phyloP scores from a whole-genome alignment of 1,140 invertebrate genomes.

The Apis cerana region DNA sequence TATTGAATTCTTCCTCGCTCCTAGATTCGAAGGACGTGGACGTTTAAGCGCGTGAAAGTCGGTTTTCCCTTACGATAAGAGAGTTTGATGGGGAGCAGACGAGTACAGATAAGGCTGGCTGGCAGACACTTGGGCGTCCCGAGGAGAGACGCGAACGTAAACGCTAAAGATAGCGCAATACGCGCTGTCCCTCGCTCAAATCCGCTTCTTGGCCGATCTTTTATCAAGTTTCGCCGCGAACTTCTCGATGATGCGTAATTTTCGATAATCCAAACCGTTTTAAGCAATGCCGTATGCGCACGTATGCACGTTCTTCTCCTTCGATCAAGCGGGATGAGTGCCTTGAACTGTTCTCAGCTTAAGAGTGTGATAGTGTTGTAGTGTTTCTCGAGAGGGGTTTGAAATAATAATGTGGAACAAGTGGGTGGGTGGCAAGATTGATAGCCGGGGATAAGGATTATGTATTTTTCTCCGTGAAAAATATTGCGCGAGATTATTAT shows the following conservation, averaged over 20 bases:
- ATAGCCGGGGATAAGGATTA: no score
- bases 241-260: neutral
- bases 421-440: no score
- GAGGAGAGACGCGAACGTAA: slow-evolving; percentile 9
- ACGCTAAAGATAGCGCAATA: slow-evolving; percentile 41
- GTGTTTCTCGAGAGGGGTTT: neutral
- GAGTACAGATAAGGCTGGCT: slow-evolving; percentile 32
- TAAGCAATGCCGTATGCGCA: no score
- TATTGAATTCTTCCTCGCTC: no score
- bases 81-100: slow-evolving; percentile 17
- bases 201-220: slow-evolving; percentile 16
- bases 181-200: neutral
- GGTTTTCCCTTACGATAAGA: slow-evolving; percentile 25
- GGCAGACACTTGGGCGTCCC: slow-evolving; percentile 44
- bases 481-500: no score
- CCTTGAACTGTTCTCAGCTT: neutral
- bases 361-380: neutral
- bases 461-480: no score
- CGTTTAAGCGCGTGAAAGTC: neutral
- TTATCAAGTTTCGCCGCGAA: slow-evolving; percentile 6
- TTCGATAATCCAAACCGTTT: neutral
- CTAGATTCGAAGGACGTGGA: neutral
- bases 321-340: neutral
- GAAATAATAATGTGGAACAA: neutral
- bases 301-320: neutral